Percentiles rank a stretch among this genome's conserved stretches.
Conservation (phyloP, 2,113 vertebrate species). For the Taurulus bubalis region DNA sequence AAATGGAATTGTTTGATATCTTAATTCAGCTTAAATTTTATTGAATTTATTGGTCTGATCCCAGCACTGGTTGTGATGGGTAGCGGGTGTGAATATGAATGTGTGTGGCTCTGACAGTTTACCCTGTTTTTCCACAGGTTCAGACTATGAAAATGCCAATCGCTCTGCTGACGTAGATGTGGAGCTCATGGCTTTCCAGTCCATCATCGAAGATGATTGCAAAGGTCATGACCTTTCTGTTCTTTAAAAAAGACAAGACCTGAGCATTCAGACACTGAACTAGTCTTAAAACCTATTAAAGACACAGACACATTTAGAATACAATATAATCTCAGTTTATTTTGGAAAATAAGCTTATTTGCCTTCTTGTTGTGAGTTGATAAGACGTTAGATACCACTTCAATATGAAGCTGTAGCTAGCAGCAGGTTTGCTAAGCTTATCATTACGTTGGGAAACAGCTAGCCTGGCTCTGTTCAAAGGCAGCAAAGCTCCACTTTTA, state of each 20-base stretch:
- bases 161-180: constrained; percentile 82
- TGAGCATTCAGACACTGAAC: neutral
- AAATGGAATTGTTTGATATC: constrained; percentile 31
- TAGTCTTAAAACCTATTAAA: neutral
- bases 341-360: neutral
- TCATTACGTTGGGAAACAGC: neutral
- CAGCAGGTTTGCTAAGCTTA: neutral
- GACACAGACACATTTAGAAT: neutral
- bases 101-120: constrained; percentile 21
- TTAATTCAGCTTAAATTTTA: constrained; percentile 3
- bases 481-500: neutral
- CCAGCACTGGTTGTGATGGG: neutral
- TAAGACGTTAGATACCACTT: neutral
- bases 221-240: constrained; percentile 76
- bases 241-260: neutral
- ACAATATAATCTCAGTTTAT: neutral
- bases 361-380: neutral
- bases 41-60: constrained; percentile 15
- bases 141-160: constrained; percentile 82
- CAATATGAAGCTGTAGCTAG: neutral
- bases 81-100: neutral
- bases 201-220: constrained; percentile 83
- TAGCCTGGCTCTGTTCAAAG: neutral
- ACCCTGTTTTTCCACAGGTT: constrained; percentile 68
- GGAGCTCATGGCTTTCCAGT: constrained; percentile 86